phyloP scores from a whole-genome alignment of 2,888 invertebrate genomes.

The Diplolepis rosae region DNA sequence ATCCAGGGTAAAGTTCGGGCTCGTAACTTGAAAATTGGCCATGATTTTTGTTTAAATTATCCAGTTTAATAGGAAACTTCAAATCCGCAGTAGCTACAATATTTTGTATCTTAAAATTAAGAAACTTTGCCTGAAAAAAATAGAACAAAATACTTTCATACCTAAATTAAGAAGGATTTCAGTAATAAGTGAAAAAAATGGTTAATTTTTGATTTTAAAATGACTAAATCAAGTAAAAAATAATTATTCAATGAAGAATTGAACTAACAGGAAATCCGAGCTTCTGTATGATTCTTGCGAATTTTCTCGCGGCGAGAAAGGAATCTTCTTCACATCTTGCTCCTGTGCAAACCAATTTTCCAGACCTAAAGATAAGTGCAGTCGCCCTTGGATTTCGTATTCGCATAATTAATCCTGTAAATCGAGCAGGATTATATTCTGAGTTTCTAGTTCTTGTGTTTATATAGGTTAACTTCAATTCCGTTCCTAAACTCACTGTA shows the following conservation, averaged over 20 bases:
- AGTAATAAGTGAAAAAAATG: background rate
- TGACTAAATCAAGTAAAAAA: background rate
- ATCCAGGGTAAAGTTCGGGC: constrained; percentile 98
- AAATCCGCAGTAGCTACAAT: constrained; percentile 85
- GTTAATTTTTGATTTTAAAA: background rate
- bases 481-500: constrained; percentile 84
- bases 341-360: constrained; percentile 89
- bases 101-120: constrained; percentile 83
- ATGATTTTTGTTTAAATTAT: constrained; percentile 84
- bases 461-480: constrained; percentile 82
- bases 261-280: constrained; percentile 82
- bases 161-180: constrained; percentile 37
- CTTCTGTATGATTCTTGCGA: constrained; percentile 88
- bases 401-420: constrained; percentile 89
- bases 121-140: constrained; percentile 81
- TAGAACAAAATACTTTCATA: background rate
- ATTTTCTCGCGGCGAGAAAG: constrained; percentile 85
- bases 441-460: constrained; percentile 88
- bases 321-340: constrained; percentile 86
- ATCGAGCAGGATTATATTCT: constrained; percentile 88
- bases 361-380: constrained; percentile 85
- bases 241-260: background rate
- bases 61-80: constrained; percentile 84
- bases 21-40: constrained; percentile 93
- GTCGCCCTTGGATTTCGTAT: constrained; percentile 86